These are phyloP conservation scores for Esox niger DNA, from an alignment of 2,113 vertebrate genomes.

Conservation along the genomic window DNA sequence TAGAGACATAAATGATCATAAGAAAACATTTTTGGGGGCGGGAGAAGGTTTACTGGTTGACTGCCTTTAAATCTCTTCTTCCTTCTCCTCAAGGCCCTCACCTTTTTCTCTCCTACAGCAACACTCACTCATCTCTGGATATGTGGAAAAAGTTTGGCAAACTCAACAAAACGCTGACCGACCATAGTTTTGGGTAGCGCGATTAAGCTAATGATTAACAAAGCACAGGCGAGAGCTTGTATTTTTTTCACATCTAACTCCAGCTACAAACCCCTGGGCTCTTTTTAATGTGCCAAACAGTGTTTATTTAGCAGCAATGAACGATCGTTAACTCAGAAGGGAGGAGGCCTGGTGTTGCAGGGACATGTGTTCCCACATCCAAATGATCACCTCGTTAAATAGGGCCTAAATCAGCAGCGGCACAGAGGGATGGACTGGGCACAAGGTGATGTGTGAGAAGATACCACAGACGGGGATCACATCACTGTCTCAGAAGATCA, in stretches of 20 bases:
- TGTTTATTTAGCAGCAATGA: constrained; percentile 60
- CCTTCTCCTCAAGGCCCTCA: neutral
- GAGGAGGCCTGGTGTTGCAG: constrained; percentile 47
- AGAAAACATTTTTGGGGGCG: too few relatives aligned
- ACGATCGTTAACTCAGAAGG: constrained; percentile 52
- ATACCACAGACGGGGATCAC: neutral
- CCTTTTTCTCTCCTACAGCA: neutral
- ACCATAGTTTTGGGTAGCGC: neutral
- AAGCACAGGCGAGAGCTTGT: constrained; percentile 16
- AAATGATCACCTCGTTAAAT: constrained; percentile 64
- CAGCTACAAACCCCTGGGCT: constrained; percentile 16
- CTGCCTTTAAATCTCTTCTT: constrained; percentile 47
- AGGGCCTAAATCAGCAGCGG: constrained; percentile 38
- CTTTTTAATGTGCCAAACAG: constrained; percentile 36
- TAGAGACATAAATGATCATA: too few relatives aligned
- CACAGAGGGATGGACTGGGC: constrained; percentile 40
- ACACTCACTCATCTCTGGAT: neutral
- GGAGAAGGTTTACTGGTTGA: constrained; percentile 48
- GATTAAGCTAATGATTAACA: constrained; percentile 31
- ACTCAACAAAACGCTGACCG: neutral
- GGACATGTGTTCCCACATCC: constrained; percentile 53
- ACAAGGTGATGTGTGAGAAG: constrained; percentile 5
- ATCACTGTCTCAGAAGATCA: neutral
- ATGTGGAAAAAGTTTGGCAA: neutral
- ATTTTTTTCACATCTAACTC: neutral